phyloP scores from a whole-genome alignment of 1,140 invertebrate genomes.

The Cherax destructor region DNA sequence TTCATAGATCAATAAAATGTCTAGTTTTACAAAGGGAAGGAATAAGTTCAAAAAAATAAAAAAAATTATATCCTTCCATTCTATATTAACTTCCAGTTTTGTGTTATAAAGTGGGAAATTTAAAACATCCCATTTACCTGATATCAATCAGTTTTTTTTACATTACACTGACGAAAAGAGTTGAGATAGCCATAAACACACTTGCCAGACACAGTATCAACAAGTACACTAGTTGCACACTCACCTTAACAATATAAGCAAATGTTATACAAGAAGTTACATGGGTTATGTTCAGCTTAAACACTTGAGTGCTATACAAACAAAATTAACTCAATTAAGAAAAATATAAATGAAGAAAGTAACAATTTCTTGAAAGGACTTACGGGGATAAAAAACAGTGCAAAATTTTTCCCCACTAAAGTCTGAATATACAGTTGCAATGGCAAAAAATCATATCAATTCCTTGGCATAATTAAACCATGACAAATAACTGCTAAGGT shows the following conservation, averaged over 20 bases:
- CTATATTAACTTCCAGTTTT: neutral
- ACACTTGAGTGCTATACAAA: conserved; percentile 28
- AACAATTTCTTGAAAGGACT: conserved; percentile 16
- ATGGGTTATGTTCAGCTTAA: conserved; percentile 26
- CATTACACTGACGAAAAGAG: neutral
- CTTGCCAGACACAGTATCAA: conserved; percentile 41
- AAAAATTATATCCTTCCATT: neutral
- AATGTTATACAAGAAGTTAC: conserved; percentile 42
- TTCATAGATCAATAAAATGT: neutral
- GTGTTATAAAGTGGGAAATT: neutral
- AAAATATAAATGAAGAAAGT: conserved; percentile 10
- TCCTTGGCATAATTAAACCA: conserved; percentile 13
- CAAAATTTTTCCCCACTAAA: conserved; percentile 1
- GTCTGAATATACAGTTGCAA: conserved; percentile 16
- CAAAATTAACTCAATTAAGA: conserved; percentile 16
- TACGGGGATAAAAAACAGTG: conserved; percentile 3
- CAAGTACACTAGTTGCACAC: conserved; percentile 41
- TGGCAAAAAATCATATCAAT: conserved; percentile 43
- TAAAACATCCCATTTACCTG: conserved; percentile 1
- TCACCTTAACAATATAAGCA: conserved; percentile 46
- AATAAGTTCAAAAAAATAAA: neutral
- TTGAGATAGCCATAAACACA: conserved; percentile 22
- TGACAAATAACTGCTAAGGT: neutral
- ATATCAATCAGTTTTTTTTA: conserved; percentile 25
- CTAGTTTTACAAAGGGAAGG: neutral